These are phyloP conservation scores for Drosophila varians DNA, from an alignment of 1,140 invertebrate genomes.

Conservation along the genomic window DNA sequence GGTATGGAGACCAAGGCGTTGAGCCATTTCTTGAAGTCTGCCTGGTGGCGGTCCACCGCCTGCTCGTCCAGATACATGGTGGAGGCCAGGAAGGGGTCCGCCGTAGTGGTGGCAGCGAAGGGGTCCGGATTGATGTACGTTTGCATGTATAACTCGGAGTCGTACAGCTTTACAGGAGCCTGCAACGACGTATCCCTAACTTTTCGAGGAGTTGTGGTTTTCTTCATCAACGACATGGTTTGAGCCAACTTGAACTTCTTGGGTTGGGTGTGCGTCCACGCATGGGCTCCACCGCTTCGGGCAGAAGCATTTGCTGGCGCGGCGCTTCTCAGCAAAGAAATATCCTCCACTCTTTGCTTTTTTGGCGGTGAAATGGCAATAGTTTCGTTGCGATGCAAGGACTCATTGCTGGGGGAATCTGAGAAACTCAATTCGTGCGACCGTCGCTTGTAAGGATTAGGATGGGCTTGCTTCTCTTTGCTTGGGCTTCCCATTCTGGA, in stretches of 20 bases:
- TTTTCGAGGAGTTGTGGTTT: slow-evolving; percentile 56
- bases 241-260: slow-evolving; percentile 70
- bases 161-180: slow-evolving; percentile 63
- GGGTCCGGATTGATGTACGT: slow-evolving; percentile 85
- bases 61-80: slow-evolving; percentile 91
- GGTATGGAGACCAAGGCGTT: slow-evolving; percentile 94
- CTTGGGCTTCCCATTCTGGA: slow-evolving; percentile 31
- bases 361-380: slow-evolving; percentile 69
- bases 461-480: slow-evolving; percentile 3
- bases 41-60: slow-evolving; percentile 91
- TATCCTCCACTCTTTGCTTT: slow-evolving; percentile 56
- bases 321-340: slow-evolving; percentile 1
- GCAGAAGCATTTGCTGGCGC: slow-evolving; percentile 51
- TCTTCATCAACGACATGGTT: slow-evolving; percentile 63
- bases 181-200: slow-evolving; percentile 4
- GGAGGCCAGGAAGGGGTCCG: slow-evolving; percentile 88
- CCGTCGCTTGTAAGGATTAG: slow-evolving; percentile 54
- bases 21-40: slow-evolving; percentile 93
- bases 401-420: slow-evolving; percentile 69
- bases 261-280: slow-evolving; percentile 53
- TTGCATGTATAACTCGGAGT: slow-evolving; percentile 72
- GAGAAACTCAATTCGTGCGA: slow-evolving; percentile 70
- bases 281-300: slow-evolving; percentile 29
- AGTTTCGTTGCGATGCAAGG: slow-evolving; percentile 35
- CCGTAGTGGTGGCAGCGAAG: slow-evolving; percentile 86